phyloP scores from a whole-genome alignment of 2,113 vertebrate genomes.

The Lepus timidus region DNA sequence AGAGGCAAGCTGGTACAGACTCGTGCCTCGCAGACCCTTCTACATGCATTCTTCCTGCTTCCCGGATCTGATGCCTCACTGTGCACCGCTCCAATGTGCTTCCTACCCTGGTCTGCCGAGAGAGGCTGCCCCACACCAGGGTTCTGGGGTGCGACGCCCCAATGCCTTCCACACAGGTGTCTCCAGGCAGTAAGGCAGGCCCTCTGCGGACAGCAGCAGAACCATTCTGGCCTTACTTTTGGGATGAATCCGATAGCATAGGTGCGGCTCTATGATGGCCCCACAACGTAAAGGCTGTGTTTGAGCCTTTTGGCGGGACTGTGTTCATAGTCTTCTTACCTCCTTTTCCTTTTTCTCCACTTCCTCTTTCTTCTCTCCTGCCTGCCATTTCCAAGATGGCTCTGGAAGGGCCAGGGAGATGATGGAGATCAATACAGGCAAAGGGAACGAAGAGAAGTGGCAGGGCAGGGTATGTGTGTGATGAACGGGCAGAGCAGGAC shows the following conservation, averaged over 20 bases:
- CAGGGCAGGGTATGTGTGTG: background rate
- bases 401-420: constrained; percentile 78
- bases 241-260: background rate
- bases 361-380: constrained; percentile 75
- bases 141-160: background rate
- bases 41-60: background rate
- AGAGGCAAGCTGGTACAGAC: background rate
- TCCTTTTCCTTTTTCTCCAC: constrained; percentile 72
- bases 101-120: background rate
- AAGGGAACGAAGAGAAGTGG: background rate
- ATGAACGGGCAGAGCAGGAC: background rate
- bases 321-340: constrained; percentile 44
- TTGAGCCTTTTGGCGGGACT: background rate
- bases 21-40: background rate
- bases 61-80: background rate
- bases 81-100: background rate
- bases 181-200: background rate
- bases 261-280: background rate
- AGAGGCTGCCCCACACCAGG: background rate
- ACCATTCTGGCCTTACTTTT: constrained; percentile 25
- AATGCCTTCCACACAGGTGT: background rate
- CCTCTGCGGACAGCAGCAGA: constrained; percentile 64
- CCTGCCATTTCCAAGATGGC: constrained; percentile 70
- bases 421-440: constrained; percentile 60
- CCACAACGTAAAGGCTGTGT: background rate